Evolutionary conservation across 2,888 invertebrate genomes (phyloP), one percentile per base, ranked within the genome.

Genomic region (Lamellibrachia columna): DNA sequence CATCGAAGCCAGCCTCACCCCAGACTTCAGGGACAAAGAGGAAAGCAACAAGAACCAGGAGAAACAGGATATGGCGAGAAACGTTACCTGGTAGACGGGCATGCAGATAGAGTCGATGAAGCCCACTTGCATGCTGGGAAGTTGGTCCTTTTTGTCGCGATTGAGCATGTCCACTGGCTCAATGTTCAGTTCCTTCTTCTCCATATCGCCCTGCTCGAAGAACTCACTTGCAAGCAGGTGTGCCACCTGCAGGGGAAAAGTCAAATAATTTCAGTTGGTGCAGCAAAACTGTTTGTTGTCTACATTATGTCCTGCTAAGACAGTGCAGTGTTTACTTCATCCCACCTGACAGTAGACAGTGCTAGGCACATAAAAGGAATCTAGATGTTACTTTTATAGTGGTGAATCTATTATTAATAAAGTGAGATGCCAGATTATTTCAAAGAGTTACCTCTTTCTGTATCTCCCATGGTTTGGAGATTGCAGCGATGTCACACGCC

Each of bases 81-180:
- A 15, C 9, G n/a, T n/a, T 93, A 96, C 96, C 94, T 95, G 94
- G 93, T 96, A 96, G 1, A 96, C 95, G 58, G 96, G 96, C 94
- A 96, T 94, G 94, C 96, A 96, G 55, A 96, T 96, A 91, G 98
- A 98, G 97, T 99, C 99, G 94, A 99, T 99, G 96, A 99, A 99
- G 95, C 98, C 98, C 94, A 99, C 96, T 94, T 96, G 96, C 95
- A 96, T 95, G 55, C 94, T 93, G 52, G 96, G 96, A 52, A 96
- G 94, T 93, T 95, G 95, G 93, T 96, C 96, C 92, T 95, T 95
- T 92, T 96, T 95, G 92, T 96, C 96, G 90, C 96, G 93, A 94
- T 96, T 95, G 96, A 96, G 96, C 96, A 96, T 96, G 92, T 96
- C 95, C 95, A 95, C 95, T 52, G 96, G 96, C 93, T 94, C 95